Base-by-base conservation (phyloP, 2,888 invertebrate species). In the Leptinotarsa tumamoca region DNA sequence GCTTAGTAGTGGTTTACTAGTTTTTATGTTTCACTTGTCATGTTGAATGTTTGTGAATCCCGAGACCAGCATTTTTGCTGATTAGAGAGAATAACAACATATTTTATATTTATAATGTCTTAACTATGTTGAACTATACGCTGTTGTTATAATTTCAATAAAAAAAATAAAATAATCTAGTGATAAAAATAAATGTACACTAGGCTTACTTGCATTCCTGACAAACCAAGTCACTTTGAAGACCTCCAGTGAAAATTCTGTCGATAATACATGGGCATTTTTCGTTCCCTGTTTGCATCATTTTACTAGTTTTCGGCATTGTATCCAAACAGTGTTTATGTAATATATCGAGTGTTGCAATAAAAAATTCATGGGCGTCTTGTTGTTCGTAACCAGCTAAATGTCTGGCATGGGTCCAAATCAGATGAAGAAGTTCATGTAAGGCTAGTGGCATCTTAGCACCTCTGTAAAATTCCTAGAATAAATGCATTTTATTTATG, bases 341-440 rank as follows among this genome's bases (percentile, higher is more conserved):
- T 77, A 99, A 90, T 14, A 98, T 95, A 86, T 98, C 96, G 13
- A 99, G 91, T 0, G 97, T 96, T 54, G 98, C 97, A 81, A 99
- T 98, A 87, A 99, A 97, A 90, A 99, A 99, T 90, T 99, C 99
- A 86, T 99, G 99, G 33, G 99, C 99, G 88, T 99, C 99, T 88
- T 99, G 98, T 87, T 99, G 98, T 87, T 98, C 96, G 87, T 98
- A 97, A 70, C 98, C 97, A 49, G 98, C 97, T 83, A 98, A 91
- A 88, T 98, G 96, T 73, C 95, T 93, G 66, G 97, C 97, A 89
- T 98, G 96, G n/a, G 96, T 97, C 98, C 98, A 99, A 85, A 98
- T 97, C 86, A 98, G 91, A 89, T 98, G 96, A 79, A 99, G 91
- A 77, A 99, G 90, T 67, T 96, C 94, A 88, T 96, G 96, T 71